Percentiles rank a stretch among this genome's conserved stretches.
phyloP scores from a whole-genome alignment of 2,113 vertebrate species.

The Clinocottus analis region DNA sequence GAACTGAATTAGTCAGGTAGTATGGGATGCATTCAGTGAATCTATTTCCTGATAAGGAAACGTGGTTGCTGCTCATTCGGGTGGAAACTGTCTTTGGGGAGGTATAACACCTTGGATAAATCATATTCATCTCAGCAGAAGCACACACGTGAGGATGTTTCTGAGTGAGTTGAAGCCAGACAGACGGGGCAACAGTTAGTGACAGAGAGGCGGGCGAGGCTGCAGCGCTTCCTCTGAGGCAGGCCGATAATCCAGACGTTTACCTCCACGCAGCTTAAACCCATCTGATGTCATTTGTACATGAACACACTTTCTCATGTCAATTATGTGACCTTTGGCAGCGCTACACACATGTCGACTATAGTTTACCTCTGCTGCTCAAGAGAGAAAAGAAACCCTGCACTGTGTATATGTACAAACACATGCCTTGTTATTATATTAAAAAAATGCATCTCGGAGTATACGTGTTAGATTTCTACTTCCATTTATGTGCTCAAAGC shows the following conservation, averaged over 20 bases:
- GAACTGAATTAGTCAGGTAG: neutral
- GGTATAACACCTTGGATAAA: constrained; percentile 3
- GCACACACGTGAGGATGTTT: constrained; percentile 9
- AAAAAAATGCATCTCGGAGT: neutral
- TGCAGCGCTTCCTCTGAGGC: constrained; percentile 34
- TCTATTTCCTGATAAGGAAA: constrained; percentile 14
- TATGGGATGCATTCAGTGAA: constrained; percentile 19
- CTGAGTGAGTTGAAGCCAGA: neutral
- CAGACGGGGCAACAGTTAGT: constrained; percentile 36
- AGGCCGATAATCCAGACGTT: constrained; percentile 18
- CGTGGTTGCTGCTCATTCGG: neutral
- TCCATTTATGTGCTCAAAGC: neutral
- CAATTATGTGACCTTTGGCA: constrained; percentile 42
- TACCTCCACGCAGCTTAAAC: constrained; percentile 37
- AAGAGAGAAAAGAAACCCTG: neutral
- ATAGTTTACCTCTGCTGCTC: constrained; percentile 42
- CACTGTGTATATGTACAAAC: neutral
- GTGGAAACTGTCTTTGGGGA: neutral
- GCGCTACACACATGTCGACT: constrained; percentile 14
- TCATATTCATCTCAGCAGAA: neutral
- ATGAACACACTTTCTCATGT: constrained; percentile 37
- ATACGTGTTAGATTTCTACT: neutral
- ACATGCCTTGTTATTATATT: neutral
- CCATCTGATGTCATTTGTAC: constrained; percentile 55
- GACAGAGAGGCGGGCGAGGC: constrained; percentile 40